A percentile compares a stretch with the other conserved stretches of the same genome.
Evolutionary conservation across 2,113 vertebrate genomes (phyloP).

Genomic region (Fregata magnificens): DNA sequence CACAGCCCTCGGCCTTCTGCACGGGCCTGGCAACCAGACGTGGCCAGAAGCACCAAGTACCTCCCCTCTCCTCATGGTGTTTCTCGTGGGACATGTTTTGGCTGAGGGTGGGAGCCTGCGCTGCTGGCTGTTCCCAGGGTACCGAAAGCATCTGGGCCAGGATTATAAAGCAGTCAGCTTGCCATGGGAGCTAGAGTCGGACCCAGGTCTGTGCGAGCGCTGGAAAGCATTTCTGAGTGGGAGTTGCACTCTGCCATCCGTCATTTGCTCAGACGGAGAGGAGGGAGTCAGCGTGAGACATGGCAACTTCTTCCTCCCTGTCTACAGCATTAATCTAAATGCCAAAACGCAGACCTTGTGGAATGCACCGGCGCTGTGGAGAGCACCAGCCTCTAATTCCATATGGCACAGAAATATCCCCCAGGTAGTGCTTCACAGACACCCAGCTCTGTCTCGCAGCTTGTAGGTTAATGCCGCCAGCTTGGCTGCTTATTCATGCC

Average conservation of each 20-base stretch:
- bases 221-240: slow-evolving; percentile 59
- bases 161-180: neutral
- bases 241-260: slow-evolving; percentile 55
- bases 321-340: slow-evolving; percentile 75
- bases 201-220: neutral
- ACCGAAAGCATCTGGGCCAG: neutral
- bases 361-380: slow-evolving; percentile 62
- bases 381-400: slow-evolving; percentile 66
- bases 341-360: slow-evolving; percentile 70
- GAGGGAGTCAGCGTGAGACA: slow-evolving; percentile 47
- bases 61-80: rapidly evolving
- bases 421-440: slow-evolving; percentile 56
- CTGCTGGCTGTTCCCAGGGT: neutral
- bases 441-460: neutral
- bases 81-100: neutral
- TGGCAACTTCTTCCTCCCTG: slow-evolving; percentile 69
- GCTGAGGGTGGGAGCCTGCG: neutral
- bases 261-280: slow-evolving; percentile 39
- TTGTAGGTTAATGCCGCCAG: neutral
- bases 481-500: rapidly evolving
- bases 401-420: slow-evolving; percentile 68
- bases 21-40: rapidly evolving
- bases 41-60: neutral
- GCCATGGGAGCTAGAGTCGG: neutral
- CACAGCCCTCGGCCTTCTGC: rapidly evolving